phyloP scores from a whole-genome alignment of 2,888 invertebrate species.

The Phyto melanocephala region DNA sequence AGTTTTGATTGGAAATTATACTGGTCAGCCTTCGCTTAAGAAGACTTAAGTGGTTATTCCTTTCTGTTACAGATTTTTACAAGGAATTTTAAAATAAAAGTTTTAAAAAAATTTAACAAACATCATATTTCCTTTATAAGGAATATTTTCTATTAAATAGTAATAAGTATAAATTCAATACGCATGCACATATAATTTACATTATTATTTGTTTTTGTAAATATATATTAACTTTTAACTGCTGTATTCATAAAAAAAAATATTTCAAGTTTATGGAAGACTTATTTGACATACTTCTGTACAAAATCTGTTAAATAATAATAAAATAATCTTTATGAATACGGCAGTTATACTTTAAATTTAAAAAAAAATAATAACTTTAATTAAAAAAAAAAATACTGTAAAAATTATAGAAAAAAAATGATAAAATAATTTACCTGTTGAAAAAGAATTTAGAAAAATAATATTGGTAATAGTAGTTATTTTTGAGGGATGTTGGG shows the following conservation, averaged over 20 bases:
- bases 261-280: too few relatives aligned
- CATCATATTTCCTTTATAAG: not conserved
- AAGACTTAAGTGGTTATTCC: too few relatives aligned
- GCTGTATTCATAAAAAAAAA: too few relatives aligned
- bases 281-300: too few relatives aligned
- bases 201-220: slow-evolving; percentile 17
- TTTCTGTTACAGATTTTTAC: too few relatives aligned
- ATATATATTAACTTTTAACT: not conserved
- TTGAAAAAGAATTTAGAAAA: slow-evolving; percentile 20
- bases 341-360: slow-evolving; percentile 6
- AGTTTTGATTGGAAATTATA: too few relatives aligned
- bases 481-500: slow-evolving; percentile 1
- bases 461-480: slow-evolving; percentile 14
- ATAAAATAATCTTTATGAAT: too few relatives aligned
- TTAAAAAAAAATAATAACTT: slow-evolving; percentile 17
- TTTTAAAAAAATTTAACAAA: too few relatives aligned
- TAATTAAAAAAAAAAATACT: slow-evolving; percentile 10
- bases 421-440: slow-evolving; percentile 59
- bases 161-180: slow-evolving; percentile 50
- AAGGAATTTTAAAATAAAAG: too few relatives aligned
- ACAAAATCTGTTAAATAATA: too few relatives aligned
- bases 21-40: too few relatives aligned
- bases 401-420: slow-evolving; percentile 22
- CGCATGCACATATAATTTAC: slow-evolving; percentile 60
- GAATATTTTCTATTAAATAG: not conserved